Conservation (phyloP, 2,113 vertebrate genomes). For the Panthera tigris region DNA sequence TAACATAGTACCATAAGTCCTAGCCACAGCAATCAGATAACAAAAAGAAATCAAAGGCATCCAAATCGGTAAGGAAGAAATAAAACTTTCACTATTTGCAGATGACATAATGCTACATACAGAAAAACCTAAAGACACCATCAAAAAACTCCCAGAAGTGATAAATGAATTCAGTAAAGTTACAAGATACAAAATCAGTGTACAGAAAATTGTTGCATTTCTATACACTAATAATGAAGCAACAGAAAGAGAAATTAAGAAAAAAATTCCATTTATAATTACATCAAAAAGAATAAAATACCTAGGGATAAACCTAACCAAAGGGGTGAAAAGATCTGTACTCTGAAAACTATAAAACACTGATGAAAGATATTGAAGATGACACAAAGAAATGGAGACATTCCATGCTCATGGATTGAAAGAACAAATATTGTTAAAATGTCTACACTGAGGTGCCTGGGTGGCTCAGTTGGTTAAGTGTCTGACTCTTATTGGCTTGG, state of each 20-base stretch:
- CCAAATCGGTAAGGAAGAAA: neutral
- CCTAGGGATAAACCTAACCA: neutral
- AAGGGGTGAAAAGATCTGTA: no score
- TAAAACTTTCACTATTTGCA: neutral
- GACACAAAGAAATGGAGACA: neutral
- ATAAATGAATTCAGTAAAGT: neutral
- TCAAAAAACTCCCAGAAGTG: neutral
- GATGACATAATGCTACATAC: neutral
- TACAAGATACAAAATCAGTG: neutral
- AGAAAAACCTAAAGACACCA: neutral
- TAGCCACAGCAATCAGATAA: neutral
- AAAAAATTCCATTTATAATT: neutral
- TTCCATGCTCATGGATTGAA: neutral
- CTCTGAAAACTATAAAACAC: neutral
- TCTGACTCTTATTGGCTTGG: no score
- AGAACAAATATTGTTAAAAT: neutral
- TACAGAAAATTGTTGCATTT: neutral
- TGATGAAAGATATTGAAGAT: neutral
- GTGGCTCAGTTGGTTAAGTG: no score
- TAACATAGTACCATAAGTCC: neutral
- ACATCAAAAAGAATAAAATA: neutral
- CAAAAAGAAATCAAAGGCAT: neutral
- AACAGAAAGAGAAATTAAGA: neutral
- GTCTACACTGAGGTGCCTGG: neutral
- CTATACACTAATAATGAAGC: neutral